Conservation (phyloP, 2,888 invertebrate genomes). For the Emmelina monodactyla region DNA sequence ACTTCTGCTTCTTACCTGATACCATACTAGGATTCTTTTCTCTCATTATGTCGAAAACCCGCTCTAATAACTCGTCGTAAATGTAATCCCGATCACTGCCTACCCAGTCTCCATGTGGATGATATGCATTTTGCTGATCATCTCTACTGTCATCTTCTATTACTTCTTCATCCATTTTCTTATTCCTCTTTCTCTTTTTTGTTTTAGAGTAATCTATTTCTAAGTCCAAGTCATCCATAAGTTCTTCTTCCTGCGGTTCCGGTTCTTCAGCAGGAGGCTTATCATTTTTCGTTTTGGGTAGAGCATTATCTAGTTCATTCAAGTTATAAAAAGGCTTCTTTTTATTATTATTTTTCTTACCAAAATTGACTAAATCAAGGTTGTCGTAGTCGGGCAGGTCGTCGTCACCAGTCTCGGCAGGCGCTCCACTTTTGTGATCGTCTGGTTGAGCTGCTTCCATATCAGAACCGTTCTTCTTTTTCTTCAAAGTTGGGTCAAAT, state of each 20-base stretch:
- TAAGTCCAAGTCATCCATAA: conserved; percentile 79
- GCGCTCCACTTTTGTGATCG: conserved; percentile 50
- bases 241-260: conserved; percentile 66
- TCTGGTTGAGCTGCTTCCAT: conserved; percentile 80
- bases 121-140: conserved; percentile 83
- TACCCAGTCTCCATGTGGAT: conserved; percentile 78
- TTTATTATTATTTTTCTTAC: conserved; percentile 91
- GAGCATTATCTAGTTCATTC: conserved; percentile 83
- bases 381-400: conserved; percentile 76
- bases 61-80: conserved; percentile 93
- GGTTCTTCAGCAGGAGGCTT: conserved; percentile 58
- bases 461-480: conserved; percentile 94
- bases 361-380: conserved; percentile 83
- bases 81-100: conserved; percentile 94
- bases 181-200: conserved; percentile 93
- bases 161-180: conserved; percentile 84
- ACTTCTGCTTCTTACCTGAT: conserved; percentile 97
- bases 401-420: conserved; percentile 61
- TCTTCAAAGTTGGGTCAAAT: conserved; percentile 90
- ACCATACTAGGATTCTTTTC: conserved; percentile 99
- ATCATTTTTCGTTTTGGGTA: conserved; percentile 73
- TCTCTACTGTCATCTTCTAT: conserved; percentile 77
- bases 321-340: conserved; percentile 89
- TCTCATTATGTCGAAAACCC: conserved; percentile 98
- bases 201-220: conserved; percentile 88